Evolutionary conservation across 2,113 vertebrate genomes (phyloP).

Genomic region (Anguilla japonica): DNA sequence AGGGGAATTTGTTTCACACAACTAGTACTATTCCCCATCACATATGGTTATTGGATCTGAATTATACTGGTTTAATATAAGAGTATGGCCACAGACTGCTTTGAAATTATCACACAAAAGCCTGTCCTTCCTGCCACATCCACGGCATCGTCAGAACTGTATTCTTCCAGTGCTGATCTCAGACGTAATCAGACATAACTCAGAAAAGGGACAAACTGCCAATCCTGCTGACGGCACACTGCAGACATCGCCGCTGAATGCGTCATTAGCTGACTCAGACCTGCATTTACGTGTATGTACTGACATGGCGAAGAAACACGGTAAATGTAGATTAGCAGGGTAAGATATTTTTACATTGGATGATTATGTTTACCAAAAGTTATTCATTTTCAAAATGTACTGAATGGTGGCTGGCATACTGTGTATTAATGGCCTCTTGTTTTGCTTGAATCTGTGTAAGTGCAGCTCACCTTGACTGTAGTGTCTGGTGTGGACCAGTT

Average conservation of each 20-base stretch:
- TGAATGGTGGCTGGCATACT: neutral
- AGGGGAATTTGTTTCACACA: slow-evolving; percentile 43
- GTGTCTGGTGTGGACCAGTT: slow-evolving; percentile 58
- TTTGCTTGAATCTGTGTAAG: neutral
- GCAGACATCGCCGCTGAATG: neutral
- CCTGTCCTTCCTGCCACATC: neutral
- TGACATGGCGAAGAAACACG: neutral
- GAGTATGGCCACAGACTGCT: neutral
- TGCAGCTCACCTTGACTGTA: slow-evolving; percentile 52
- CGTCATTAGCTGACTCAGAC: neutral
- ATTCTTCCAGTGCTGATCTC: neutral
- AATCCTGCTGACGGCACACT: neutral
- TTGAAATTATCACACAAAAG: neutral
- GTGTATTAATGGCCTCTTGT: neutral
- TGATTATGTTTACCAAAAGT: neutral
- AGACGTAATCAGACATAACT: neutral
- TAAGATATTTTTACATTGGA: neutral
- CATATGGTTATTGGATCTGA: neutral
- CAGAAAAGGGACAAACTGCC: slow-evolving; percentile 6
- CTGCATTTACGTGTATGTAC: neutral
- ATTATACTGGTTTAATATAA: neutral
- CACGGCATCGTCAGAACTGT: neutral
- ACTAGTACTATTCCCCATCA: neutral
- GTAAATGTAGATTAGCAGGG: neutral
- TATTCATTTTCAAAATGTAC: neutral